Base-by-base conservation (phyloP, 2,113 vertebrate species). In the Blennius ocellaris region DNA sequence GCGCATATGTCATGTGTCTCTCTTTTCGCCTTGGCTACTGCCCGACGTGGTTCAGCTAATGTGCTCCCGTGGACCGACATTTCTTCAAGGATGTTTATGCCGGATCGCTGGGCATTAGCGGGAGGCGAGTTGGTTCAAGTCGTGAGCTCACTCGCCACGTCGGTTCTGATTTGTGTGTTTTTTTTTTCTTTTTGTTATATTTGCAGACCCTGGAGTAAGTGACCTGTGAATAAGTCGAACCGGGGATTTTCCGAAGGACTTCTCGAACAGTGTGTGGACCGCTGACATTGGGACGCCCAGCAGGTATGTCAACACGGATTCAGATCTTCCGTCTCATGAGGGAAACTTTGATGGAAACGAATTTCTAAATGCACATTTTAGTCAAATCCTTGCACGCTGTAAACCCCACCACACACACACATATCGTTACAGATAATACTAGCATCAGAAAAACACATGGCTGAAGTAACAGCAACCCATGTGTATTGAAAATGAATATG, bases 61-160 rank as follows among this genome's bases (percentile, higher is more conserved):
- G 71, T 62, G 70, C 71, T 80, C 65, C 50, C 76, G 69, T 49
- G 54, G 66, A 61, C 68, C 86, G 83, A 84, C 84, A 63, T 89
- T 88, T 83, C 79, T 90, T 83, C 72, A 55, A 74, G 76, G 80
- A 76, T 86, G 71, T 89, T 92, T 85, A 76, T 85, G 60, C 77
- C 73, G 82, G 88, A 83, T 91, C 59, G 59, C 72, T 74, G 76
- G 72, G 59, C 82, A 79, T 87, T 85, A 81, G 59, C 36, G 43
- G 50, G 44, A 69, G 78, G 74, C 66, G 61, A 78, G 69, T 76
- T 8, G 50, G 45, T 77, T 71, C 38, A 68, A 85, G 60, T 78
- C n/a, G 11, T 76, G 71, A 85, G 73, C 76, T 75, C 64, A 59
- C 69, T 85, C 61, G 43, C 66, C 44, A 55, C 66, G 89, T 83